Evolutionary conservation across 92 coral and sea anemone species (phyloP).

Genomic region (Umimayanthus kanabou): DNA sequence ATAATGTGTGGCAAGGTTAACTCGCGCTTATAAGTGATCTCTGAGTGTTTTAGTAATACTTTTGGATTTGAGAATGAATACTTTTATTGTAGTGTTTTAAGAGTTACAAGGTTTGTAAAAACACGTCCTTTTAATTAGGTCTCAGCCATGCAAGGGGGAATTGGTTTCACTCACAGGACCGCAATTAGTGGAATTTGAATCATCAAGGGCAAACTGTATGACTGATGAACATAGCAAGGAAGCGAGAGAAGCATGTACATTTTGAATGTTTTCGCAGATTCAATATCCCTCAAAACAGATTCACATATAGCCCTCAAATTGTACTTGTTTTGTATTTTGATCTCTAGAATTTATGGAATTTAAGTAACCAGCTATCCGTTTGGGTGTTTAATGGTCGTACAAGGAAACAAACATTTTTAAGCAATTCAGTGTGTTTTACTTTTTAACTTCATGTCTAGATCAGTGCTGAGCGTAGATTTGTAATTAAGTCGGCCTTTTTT

Average conservation of each 20-base stretch:
- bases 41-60: neutral
- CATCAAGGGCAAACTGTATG: neutral
- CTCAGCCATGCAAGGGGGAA: neutral
- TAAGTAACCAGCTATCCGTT: neutral
- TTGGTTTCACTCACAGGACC: too few relatives aligned
- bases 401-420: neutral
- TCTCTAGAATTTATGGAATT: neutral
- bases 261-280: neutral
- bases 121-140: neutral
- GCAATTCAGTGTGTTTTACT: neutral
- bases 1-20: too few relatives aligned
- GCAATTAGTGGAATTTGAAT: neutral
- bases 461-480: neutral
- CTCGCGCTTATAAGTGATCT: neutral
- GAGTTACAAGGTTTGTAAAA: neutral
- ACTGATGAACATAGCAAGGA: neutral
- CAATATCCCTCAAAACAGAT: neutral
- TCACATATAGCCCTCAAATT: too few relatives aligned
- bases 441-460: neutral
- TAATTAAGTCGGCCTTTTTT: neutral
- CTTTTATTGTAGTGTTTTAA: too few relatives aligned
- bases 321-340: neutral
- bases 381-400: neutral
- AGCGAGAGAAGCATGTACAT: neutral
- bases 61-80: neutral